These are phyloP conservation scores for Aphyosemion australe DNA, from an alignment of 2,113 vertebrate genomes.

Conservation along the genomic window DNA sequence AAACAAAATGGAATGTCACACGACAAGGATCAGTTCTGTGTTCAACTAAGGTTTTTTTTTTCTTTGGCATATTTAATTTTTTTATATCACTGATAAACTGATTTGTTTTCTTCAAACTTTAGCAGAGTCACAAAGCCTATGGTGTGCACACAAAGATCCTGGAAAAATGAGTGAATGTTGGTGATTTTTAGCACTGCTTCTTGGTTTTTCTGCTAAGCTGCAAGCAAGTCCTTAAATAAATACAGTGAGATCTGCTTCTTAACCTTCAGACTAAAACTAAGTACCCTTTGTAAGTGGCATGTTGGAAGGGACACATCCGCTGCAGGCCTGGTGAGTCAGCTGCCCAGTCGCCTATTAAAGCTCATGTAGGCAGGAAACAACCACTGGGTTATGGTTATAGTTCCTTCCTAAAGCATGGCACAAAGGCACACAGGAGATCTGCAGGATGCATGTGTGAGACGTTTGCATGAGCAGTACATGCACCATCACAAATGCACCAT, in stretches of 20 bases:
- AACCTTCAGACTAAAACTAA: slow-evolving; percentile 43
- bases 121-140: too few species aligned
- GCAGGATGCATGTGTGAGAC: slow-evolving; percentile 51
- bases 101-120: too few species aligned
- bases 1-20: too few species aligned
- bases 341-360: slow-evolving; percentile 47
- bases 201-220: neutral
- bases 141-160: neutral
- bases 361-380: slow-evolving; percentile 61
- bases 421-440: slow-evolving; percentile 64
- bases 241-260: slow-evolving; percentile 1
- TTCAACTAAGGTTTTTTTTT: too few species aligned
- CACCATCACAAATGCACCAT: accelerated
- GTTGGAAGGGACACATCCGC: slow-evolving; percentile 48
- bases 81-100: too few species aligned
- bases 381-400: slow-evolving; percentile 65
- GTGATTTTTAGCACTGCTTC: neutral
- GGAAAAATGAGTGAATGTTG: neutral
- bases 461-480: too few species aligned
- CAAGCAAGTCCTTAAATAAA: slow-evolving; percentile 3
- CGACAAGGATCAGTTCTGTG: too few species aligned
- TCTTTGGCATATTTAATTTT: too few species aligned
- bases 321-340: slow-evolving; percentile 57
- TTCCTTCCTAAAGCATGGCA: slow-evolving; percentile 67
- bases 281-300: slow-evolving; percentile 49